phyloP scores from a whole-genome alignment of 2,797 vertebrate genomes.

The Anolis apletophallus region DNA sequence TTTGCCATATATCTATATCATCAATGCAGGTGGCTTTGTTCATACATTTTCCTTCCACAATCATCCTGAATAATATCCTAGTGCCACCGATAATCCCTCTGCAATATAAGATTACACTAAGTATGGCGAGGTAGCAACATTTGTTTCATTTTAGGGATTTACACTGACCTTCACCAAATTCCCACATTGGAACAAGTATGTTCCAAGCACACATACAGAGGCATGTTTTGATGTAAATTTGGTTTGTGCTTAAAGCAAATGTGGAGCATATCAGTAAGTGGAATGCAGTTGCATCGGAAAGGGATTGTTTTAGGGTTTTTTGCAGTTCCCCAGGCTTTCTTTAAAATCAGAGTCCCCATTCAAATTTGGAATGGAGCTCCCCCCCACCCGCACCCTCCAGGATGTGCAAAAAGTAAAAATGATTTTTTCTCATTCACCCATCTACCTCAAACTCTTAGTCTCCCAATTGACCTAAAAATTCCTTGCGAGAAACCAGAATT shows the following conservation, averaged over 20 bases:
- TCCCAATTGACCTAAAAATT: background rate
- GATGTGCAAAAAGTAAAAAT: too few relatives aligned
- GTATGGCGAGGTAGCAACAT: background rate
- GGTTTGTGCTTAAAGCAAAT: background rate
- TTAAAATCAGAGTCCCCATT: too few relatives aligned
- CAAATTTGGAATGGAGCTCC: too few relatives aligned
- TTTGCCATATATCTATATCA: background rate
- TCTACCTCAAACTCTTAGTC: too few relatives aligned
- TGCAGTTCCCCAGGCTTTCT: too few relatives aligned
- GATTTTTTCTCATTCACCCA: too few relatives aligned
- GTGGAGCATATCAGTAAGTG: too few relatives aligned
- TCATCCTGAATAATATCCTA: background rate
- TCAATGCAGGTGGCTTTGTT: constrained; percentile 24
- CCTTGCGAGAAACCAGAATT: background rate
- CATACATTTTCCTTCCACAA: constrained; percentile 40
- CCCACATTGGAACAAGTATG: background rate
- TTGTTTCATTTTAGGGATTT: background rate
- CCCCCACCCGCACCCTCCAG: too few relatives aligned
- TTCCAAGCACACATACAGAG: background rate
- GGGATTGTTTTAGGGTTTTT: too few relatives aligned
- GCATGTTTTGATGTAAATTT: background rate
- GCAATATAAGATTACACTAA: background rate
- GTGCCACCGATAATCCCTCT: background rate
- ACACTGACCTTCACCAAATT: background rate
- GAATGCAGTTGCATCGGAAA: too few relatives aligned